Conservation (phyloP, 2,888 invertebrate species). For the Leptopilina syphax region DNA sequence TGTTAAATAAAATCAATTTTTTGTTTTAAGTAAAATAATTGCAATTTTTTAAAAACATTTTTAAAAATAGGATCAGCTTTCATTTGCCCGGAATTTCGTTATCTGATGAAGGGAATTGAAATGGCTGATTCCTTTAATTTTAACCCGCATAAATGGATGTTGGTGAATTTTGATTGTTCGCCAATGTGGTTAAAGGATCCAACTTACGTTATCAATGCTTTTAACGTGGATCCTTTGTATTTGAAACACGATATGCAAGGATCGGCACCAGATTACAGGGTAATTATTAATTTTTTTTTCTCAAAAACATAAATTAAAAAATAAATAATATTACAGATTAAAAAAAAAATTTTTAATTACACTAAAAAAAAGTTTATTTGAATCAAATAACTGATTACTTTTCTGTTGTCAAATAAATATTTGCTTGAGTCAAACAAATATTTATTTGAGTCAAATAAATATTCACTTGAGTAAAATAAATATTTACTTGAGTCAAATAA, state of each 20-base stretch:
- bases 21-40: too few relatives aligned
- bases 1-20: too few relatives aligned
- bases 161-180: constrained; percentile 99
- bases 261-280: constrained; percentile 93
- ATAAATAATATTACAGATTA: too few relatives aligned
- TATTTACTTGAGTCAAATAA: too few relatives aligned
- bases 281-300: constrained; percentile 62
- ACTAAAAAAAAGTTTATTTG: too few relatives aligned
- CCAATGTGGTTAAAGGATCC: constrained; percentile 97
- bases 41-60: neutral
- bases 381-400: too few relatives aligned
- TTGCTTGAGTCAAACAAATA: too few relatives aligned
- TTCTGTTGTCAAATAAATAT: too few relatives aligned
- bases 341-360: too few relatives aligned
- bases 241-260: constrained; percentile 96
- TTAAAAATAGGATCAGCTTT: constrained; percentile 85
- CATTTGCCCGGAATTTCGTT: constrained; percentile 97
- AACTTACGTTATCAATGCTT: constrained; percentile 93
- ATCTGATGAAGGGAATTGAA: constrained; percentile 92
- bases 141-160: constrained; percentile 99
- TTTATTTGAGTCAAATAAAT: too few relatives aligned
- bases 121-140: constrained; percentile 97
- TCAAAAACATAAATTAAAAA: too few relatives aligned
- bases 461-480: too few relatives aligned
- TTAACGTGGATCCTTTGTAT: constrained; percentile 98